A percentile compares a stretch with the other conserved stretches of the same genome.
phyloP scores from a whole-genome alignment of 2,888 invertebrate genomes.

The Lissocephala sabroskyi region DNA sequence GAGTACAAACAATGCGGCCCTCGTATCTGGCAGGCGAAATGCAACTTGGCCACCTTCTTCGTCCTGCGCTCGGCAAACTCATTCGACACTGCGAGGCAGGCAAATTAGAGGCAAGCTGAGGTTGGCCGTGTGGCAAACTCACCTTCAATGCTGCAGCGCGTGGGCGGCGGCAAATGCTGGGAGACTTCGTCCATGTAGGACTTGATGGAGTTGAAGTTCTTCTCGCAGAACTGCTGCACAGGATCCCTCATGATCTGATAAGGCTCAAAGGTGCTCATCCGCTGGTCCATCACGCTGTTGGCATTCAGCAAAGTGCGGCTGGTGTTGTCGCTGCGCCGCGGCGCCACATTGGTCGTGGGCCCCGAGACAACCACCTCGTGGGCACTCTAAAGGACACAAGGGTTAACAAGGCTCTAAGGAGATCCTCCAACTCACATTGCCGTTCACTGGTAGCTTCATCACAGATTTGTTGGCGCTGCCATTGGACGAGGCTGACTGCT shows the following conservation, averaged over 20 bases:
- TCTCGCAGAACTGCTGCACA: constrained; percentile 96
- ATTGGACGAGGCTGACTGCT: constrained; percentile 58
- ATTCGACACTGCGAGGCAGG: constrained; percentile 68
- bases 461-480: constrained; percentile 72
- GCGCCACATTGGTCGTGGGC: constrained; percentile 77
- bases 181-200: constrained; percentile 91
- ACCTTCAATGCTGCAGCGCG: constrained; percentile 95
- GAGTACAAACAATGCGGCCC: constrained; percentile 91
- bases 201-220: constrained; percentile 93
- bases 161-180: constrained; percentile 88
- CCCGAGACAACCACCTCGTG: constrained; percentile 75
- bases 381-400: constrained; percentile 35
- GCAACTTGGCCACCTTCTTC: constrained; percentile 88
- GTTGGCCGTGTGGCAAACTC: constrained; percentile 34
- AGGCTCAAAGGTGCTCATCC: constrained; percentile 87
- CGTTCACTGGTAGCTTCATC: constrained; percentile 70
- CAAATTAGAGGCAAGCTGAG: constrained; percentile 3
- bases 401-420: no score
- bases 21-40: constrained; percentile 90
- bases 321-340: constrained; percentile 82
- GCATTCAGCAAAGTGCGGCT: constrained; percentile 83
- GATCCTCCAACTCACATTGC: constrained; percentile 55
- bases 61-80: constrained; percentile 80
- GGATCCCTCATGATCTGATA: constrained; percentile 90
- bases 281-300: constrained; percentile 73